Evolutionary conservation across 2,113 vertebrate genomes (phyloP).

Genomic region (Phalacrocorax pelagicus): DNA sequence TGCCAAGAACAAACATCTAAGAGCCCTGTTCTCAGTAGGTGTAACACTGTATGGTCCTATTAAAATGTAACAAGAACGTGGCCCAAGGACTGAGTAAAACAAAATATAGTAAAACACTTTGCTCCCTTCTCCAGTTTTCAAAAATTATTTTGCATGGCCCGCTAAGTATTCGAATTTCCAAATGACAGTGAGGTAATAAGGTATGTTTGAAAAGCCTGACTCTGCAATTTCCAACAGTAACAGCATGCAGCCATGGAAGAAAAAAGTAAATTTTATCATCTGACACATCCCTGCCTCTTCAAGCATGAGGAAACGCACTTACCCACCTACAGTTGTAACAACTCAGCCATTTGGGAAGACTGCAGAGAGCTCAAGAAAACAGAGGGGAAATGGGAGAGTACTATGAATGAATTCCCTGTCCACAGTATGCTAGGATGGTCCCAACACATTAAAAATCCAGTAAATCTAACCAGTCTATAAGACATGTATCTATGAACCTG

Average conservation of each 20-base stretch:
- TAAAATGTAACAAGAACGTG: not conserved
- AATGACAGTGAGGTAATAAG: not conserved
- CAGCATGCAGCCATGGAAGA: not conserved
- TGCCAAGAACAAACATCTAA: not conserved
- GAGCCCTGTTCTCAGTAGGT: not conserved
- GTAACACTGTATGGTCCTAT: not conserved
- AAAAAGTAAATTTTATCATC: accelerated
- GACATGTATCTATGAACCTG: accelerated
- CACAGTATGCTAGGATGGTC: not conserved
- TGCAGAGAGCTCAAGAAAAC: not conserved
- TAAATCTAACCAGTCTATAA: accelerated
- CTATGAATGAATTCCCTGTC: not conserved
- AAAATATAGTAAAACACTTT: not conserved
- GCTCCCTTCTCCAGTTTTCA: not conserved
- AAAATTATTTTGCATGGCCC: not conserved
- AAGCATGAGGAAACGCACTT: not conserved
- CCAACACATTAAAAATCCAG: not conserved
- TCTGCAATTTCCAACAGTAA: accelerated
- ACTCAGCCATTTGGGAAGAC: not conserved
- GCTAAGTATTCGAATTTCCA: not conserved
- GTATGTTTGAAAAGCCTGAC: not conserved
- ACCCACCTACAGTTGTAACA: not conserved
- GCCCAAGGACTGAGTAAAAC: not conserved
- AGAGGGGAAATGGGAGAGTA: not conserved
- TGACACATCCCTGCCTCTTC: not conserved